Evolutionary conservation across 2,888 invertebrate genomes (phyloP).

Genomic region (Acrobasis consociella): DNA sequence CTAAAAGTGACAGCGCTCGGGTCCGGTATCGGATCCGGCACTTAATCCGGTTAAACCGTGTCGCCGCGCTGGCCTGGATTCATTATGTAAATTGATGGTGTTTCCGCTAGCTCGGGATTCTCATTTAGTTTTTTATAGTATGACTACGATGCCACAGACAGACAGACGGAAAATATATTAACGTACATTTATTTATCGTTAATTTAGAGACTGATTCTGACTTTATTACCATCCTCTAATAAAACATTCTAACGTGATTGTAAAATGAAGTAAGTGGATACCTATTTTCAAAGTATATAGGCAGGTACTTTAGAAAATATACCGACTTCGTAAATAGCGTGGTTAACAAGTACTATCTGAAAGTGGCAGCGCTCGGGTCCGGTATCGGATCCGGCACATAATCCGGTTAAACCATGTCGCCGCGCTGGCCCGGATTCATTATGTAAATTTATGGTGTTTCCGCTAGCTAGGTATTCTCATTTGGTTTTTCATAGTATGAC

Average conservation of each 20-base stretch:
- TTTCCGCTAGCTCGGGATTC: conserved; percentile 40
- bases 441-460: conserved; percentile 66
- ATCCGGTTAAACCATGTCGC: conserved; percentile 57
- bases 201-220: too few species aligned
- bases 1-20: neutral
- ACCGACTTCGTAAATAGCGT: too few species aligned
- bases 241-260: too few species aligned
- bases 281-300: too few species aligned
- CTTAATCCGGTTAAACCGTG: conserved; percentile 58
- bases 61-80: conserved; percentile 52
- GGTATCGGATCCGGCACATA: conserved; percentile 59
- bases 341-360: neutral
- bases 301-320: too few species aligned
- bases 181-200: too few species aligned
- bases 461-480: conserved; percentile 29
- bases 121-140: neutral
- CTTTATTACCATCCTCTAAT: too few species aligned
- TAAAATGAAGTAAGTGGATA: too few species aligned
- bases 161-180: too few species aligned
- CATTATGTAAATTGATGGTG: conserved; percentile 69
- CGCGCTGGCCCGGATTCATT: conserved; percentile 58
- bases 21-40: conserved; percentile 53
- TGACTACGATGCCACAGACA: too few species aligned
- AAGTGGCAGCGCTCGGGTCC: neutral
- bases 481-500: neutral